Evolutionary conservation across 2,797 vertebrate genomes (phyloP), one percentile per base, ranked within the genome.

Genomic region (Pachyuromys duprasi): DNA sequence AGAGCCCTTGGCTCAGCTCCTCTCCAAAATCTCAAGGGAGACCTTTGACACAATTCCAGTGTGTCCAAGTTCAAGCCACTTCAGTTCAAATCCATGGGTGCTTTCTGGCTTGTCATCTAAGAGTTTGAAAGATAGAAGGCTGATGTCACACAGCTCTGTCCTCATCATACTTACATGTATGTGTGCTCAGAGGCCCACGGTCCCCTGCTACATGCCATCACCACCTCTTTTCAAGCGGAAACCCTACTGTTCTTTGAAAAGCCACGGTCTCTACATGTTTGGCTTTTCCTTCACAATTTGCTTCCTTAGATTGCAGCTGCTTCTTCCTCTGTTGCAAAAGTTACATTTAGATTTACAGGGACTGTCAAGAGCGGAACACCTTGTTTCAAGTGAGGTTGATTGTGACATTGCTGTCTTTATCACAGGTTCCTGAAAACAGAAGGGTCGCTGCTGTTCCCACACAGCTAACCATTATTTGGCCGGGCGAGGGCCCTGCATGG

Each of bases 281-380:
- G 53, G 49, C 63, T 18, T 0, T 94, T 60, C 31, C 20, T 9
- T 69, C 24, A 8, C 49, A 18, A 26, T 8, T 55, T 36, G 36
- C 76, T 83, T 95, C 97, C 81, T 62, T 70, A 95, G 95, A 88
- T 96, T 0, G 0, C 72, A 95, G 87, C 67, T 93, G 92, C 94
- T 82, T 95, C 88, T 96, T 90, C 93, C 93, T 95, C 36, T 89
- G 94, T 96, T 97, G 96, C 94, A 96, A 97, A 97, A 95, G 93
- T 84, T 91, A 75, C 39, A 84, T 95, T 95, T 96, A 91, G 57
- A 95, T 97, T 95, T 97, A 97, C 96, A 96, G 97, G 97, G 98
- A 97, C 94, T 79, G 91, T 97, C 97, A 98, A 87, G 98, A 97
- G 97, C 94, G 94, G 98, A 98, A 98, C 79, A 22, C 78, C 92